phyloP scores from a whole-genome alignment of 1,140 invertebrate species.

The Steinernema feltiae region DNA sequence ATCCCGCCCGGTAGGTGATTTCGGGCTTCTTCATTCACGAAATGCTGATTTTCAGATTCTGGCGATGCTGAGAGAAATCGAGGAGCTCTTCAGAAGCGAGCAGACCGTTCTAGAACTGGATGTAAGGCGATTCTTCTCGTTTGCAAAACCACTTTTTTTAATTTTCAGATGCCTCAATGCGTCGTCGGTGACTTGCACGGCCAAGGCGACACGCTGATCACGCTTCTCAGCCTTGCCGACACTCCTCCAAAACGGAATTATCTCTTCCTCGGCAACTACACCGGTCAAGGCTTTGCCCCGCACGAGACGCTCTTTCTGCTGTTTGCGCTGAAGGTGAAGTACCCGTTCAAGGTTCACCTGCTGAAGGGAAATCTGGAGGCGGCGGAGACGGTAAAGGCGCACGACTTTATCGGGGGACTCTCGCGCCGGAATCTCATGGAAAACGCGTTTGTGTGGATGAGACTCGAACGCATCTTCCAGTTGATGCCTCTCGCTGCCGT shows the following conservation, averaged over 20 bases:
- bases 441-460: neutral
- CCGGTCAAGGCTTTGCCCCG: neutral
- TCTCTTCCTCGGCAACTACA: neutral
- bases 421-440: neutral
- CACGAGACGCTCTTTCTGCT: neutral
- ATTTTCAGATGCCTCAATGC: neutral
- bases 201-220: slow-evolving; percentile 10
- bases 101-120: neutral
- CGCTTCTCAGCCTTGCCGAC: neutral
- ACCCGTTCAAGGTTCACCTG: neutral
- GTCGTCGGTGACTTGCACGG: neutral
- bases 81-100: neutral
- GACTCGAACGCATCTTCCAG: neutral
- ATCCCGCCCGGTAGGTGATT: neutral
- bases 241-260: slow-evolving; percentile 46
- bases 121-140: neutral
- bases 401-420: neutral
- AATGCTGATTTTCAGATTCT: neutral
- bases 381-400: neutral
- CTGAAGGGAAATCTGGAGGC: neutral
- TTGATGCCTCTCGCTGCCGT: neutral
- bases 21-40: neutral
- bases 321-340: slow-evolving; percentile 61
- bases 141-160: neutral
- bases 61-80: neutral